Conservation (phyloP, 1,140 invertebrate genomes). For the Fopius arisanus region DNA sequence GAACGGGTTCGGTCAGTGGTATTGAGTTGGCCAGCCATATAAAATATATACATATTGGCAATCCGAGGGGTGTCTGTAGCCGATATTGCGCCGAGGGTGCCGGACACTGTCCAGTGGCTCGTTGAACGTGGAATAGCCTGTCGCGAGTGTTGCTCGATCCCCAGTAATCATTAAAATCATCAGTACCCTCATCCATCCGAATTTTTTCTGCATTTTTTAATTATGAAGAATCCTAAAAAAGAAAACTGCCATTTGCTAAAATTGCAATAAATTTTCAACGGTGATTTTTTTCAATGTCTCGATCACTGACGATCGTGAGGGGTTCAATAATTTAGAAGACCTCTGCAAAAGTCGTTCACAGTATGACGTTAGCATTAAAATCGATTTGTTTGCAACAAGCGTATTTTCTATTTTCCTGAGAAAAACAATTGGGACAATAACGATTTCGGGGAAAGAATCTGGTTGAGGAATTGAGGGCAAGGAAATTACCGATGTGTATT, state of each 20-base stretch:
- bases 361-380: neutral
- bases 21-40: neutral
- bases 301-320: neutral
- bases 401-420: neutral
- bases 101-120: conserved; percentile 9
- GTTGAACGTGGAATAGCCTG: conserved; percentile 37
- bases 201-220: too few species aligned
- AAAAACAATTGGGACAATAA: too few species aligned
- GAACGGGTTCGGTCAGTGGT: neutral
- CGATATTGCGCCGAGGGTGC: conserved; percentile 39
- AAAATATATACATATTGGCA: neutral
- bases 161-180: neutral
- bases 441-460: too few species aligned
- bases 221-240: too few species aligned
- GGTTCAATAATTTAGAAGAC: neutral
- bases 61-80: conserved; percentile 34
- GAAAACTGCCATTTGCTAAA: too few species aligned
- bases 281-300: neutral
- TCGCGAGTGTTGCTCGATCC: conserved; percentile 23
- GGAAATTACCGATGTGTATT: too few species aligned
- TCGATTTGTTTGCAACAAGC: neutral
- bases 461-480: too few species aligned
- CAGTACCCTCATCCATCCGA: too few species aligned
- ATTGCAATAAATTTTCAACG: too few species aligned
- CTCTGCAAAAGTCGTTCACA: neutral